These are phyloP conservation scores for Psix sp. DNA, from an alignment of 1,140 invertebrate species.

Conservation along the genomic window DNA sequence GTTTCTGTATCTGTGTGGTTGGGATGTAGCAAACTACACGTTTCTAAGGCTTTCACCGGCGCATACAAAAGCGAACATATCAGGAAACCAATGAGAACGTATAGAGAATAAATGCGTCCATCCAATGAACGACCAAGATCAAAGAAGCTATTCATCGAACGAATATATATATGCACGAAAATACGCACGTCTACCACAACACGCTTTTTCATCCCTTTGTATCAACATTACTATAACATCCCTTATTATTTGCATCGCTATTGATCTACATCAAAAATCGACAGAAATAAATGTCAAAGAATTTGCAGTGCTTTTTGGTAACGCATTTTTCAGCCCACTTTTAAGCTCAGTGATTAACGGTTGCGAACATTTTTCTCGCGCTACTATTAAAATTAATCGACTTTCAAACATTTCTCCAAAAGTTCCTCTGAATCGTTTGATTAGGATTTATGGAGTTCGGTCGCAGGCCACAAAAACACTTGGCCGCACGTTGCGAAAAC, in stretches of 20 bases:
- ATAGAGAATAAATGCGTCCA: slow-evolving; percentile 56
- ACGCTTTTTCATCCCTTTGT: slow-evolving; percentile 50
- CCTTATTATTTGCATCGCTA: slow-evolving; percentile 49
- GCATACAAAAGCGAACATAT: slow-evolving; percentile 45
- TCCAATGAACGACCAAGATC: slow-evolving; percentile 65
- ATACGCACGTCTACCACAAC: slow-evolving; percentile 55
- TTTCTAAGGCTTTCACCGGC: slow-evolving; percentile 48
- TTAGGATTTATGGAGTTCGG: too few relatives aligned
- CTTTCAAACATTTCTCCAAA: too few relatives aligned
- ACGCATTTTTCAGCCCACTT: too few relatives aligned
- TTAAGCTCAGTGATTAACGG: slow-evolving; percentile 7
- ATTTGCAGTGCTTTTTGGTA: slow-evolving; percentile 13
- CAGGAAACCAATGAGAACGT: slow-evolving; percentile 53
- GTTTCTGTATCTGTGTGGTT: slow-evolving; percentile 51
- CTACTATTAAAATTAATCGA: neutral
- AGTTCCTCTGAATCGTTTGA: too few relatives aligned
- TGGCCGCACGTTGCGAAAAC: neutral
- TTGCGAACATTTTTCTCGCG: neutral
- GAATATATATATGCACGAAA: slow-evolving; percentile 54
- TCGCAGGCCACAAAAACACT: neutral
- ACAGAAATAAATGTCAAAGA: slow-evolving; percentile 49
- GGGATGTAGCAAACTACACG: slow-evolving; percentile 40
- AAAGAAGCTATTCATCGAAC: slow-evolving; percentile 71
- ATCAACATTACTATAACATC: slow-evolving; percentile 66
- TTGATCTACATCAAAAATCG: slow-evolving; percentile 55